These are phyloP conservation scores for Orthonyx spaldingii DNA, from an alignment of 2,113 vertebrate species.

Conservation along the genomic window DNA sequence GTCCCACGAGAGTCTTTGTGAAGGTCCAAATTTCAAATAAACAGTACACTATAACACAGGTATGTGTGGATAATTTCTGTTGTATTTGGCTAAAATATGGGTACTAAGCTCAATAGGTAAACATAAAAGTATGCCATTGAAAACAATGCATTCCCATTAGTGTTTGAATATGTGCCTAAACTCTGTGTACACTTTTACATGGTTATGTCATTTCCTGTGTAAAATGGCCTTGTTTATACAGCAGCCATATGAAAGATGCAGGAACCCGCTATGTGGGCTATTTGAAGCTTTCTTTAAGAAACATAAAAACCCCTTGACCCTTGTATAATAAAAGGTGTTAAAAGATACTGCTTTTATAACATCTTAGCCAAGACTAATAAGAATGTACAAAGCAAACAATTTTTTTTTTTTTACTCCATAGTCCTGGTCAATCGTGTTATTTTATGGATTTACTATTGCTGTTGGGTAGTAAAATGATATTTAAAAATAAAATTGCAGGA, in stretches of 20 bases:
- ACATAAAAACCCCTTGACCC: conserved; percentile 67
- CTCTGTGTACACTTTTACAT: conserved; percentile 72
- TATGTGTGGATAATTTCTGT: conserved; percentile 81
- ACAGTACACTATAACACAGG: conserved; percentile 73
- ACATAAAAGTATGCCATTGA: conserved; percentile 77
- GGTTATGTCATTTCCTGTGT: conserved; percentile 86
- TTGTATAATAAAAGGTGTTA: conserved; percentile 73
- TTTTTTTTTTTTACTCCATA: conserved; percentile 21
- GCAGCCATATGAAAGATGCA: conserved; percentile 70
- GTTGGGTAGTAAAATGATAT: conserved; percentile 38
- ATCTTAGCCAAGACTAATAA: conserved; percentile 66
- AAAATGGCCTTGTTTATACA: conserved; percentile 75
- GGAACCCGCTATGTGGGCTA: conserved; percentile 66
- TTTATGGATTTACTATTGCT: conserved; percentile 41
- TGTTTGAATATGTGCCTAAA: conserved; percentile 73
- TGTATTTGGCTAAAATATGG: conserved; percentile 74
- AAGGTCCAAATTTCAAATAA: conserved; percentile 74
- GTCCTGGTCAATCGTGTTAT: conserved; percentile 4
- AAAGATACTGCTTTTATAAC: conserved; percentile 69
- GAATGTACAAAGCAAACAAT: conserved; percentile 55
- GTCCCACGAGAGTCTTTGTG: conserved; percentile 72
- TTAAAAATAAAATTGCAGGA: conserved; percentile 28
- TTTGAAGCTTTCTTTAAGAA: conserved; percentile 70
- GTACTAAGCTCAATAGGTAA: conserved; percentile 75
- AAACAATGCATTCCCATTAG: conserved; percentile 84